Evolutionary conservation across 2,888 invertebrate species (phyloP).

Genomic region (Dione juno): DNA sequence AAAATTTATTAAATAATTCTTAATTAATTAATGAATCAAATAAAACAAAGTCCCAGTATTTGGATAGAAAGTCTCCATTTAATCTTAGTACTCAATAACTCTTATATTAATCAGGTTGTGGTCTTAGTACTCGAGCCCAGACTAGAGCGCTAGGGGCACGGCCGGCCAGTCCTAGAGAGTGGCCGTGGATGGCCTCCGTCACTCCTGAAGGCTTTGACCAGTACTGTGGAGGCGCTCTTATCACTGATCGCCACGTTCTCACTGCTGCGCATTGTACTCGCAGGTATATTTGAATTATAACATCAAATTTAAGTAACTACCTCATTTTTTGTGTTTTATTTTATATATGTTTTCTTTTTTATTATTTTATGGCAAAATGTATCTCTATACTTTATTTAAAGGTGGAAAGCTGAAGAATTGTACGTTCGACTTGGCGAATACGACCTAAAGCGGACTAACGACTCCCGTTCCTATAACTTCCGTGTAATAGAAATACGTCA

Average conservation of each 20-base stretch:
- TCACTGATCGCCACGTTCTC: constrained; percentile 90
- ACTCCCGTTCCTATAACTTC: constrained; percentile 88
- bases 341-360: too few relatives aligned
- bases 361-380: too few relatives aligned
- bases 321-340: too few relatives aligned
- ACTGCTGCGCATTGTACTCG: constrained; percentile 90
- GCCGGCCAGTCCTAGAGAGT: constrained; percentile 87
- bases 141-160: constrained; percentile 85
- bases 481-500: constrained; percentile 85
- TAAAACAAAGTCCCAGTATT: too few relatives aligned
- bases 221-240: constrained; percentile 92
- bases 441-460: constrained; percentile 86
- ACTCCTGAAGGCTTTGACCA: constrained; percentile 84
- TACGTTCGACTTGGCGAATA: constrained; percentile 92
- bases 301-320: background rate
- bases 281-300: constrained; percentile 64
- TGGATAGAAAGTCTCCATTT: background rate
- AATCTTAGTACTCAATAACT: background rate
- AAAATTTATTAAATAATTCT: too few relatives aligned
- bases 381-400: constrained; percentile 51
- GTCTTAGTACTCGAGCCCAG: constrained; percentile 78
- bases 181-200: constrained; percentile 94
- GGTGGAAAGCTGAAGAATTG: constrained; percentile 84
- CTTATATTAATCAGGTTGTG: constrained; percentile 73
- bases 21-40: too few relatives aligned